phyloP scores from a whole-genome alignment of 2,113 vertebrate genomes.

The Peromyscus leucopus region DNA sequence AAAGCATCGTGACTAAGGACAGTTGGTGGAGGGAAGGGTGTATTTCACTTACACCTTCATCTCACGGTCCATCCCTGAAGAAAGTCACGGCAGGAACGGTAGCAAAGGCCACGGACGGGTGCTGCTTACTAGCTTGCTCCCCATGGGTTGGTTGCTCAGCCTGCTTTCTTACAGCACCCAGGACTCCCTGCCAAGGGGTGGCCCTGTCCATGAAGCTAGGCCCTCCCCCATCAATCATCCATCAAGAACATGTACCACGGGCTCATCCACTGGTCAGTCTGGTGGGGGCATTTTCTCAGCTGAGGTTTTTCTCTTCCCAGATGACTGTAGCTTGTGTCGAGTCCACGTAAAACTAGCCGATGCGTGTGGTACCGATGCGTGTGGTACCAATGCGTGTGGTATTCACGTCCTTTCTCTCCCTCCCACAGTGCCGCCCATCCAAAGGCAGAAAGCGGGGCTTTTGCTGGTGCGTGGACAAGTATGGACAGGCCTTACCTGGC shows the following conservation, averaged over 20 bases:
- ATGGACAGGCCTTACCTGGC: conserved; percentile 93
- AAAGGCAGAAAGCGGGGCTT: conserved; percentile 96
- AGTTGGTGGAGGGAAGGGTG: background rate
- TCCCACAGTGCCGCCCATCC: conserved; percentile 94
- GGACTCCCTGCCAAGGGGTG: background rate
- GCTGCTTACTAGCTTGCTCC: background rate
- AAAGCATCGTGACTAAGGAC: background rate
- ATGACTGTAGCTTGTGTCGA: background rate
- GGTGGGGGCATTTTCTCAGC: background rate
- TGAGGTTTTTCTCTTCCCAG: no score
- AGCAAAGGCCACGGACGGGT: background rate
- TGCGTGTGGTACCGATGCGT: no score
- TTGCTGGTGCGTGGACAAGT: conserved; percentile 99
- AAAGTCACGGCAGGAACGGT: background rate
- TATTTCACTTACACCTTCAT: no score
- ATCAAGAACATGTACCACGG: background rate
- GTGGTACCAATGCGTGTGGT: no score
- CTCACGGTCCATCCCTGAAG: background rate
- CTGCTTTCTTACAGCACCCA: background rate
- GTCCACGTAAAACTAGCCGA: background rate
- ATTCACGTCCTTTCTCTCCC: conserved; percentile 1
- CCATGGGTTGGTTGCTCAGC: background rate
- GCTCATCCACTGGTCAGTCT: background rate
- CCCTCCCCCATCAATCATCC: background rate
- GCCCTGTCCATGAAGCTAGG: background rate